Base-by-base conservation (phyloP, 2,888 invertebrate species). In the Phalangium opilio region DNA sequence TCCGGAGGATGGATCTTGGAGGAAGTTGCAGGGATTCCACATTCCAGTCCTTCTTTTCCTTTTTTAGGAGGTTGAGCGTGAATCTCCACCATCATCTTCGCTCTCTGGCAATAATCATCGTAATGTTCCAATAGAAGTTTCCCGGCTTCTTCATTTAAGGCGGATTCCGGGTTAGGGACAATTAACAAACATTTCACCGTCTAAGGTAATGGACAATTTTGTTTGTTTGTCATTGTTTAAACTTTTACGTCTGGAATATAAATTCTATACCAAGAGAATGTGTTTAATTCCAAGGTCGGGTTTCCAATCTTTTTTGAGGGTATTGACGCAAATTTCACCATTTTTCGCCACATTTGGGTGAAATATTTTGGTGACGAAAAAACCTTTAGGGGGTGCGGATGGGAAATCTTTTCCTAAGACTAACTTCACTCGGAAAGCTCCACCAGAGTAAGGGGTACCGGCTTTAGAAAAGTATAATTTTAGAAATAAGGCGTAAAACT, bases 291-390 rank as follows among this genome's bases (percentile, higher is more conserved):
- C 93, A 64, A 90, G 78, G 73, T 90, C 87, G 52, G 89, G 79
- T 65, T 86, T 86, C 93, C 93, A 93, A 73, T 91, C 93, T 70
- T 84, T 89, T 69, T 87, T 86, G 53, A 95, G 73, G 51, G 93
- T 91, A 70, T 91, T 89, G 7, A 93, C 93, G 71, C 93, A 95
- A 63, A 95, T 93, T 70, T 91, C 91, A 51, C 93, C 93, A 70
- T 81, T 85, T 51, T 76, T 71, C 43, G 91, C 82, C 59, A 95
- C 91, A 73, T 95, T 95, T 20, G 93, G 93, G 70, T 95, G 93
- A 72, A 95, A 95, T 64, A 95, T 87, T 74, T 85, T 87, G 46
- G 93, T 95, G 52, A 89, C 72, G 69, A 95, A 95, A 70, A 65
- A 72, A n/a, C 70, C 91, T 70, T 90, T 90, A 41, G 93, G 93